These are phyloP conservation scores for Peromyscus polionotus DNA, from an alignment of 2,113 vertebrate genomes.

Conservation along the genomic window DNA sequence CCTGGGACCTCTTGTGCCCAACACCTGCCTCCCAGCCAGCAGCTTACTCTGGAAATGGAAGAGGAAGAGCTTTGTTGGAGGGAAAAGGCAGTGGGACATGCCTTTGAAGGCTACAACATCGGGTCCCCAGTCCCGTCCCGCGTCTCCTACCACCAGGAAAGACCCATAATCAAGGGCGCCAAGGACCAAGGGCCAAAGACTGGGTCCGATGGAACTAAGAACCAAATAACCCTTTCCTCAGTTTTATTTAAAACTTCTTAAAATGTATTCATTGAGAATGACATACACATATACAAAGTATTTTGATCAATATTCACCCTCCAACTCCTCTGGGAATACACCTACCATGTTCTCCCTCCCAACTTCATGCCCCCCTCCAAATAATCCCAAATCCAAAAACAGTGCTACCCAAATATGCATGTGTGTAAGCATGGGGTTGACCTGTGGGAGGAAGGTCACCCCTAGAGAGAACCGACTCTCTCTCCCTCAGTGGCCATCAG, in stretches of 20 bases:
- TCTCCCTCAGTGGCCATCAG: not conserved
- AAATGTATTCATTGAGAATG: not conserved
- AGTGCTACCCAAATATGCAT: not conserved
- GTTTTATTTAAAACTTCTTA: not conserved
- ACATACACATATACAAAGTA: no score
- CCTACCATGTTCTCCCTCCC: not conserved
- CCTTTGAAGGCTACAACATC: no score
- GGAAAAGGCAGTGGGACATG: not conserved
- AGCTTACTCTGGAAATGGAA: not conserved
- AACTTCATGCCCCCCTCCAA: not conserved
- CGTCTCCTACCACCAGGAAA: not conserved
- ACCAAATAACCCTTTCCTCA: not conserved
- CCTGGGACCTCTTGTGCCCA: not conserved
- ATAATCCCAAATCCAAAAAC: not conserved
- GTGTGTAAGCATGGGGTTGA: not conserved
- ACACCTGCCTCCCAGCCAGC: not conserved
- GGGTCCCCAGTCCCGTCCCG: not conserved
- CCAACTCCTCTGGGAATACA: not conserved
- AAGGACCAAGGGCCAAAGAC: not conserved
- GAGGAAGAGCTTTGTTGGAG: not conserved
- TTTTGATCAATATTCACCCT: not conserved
- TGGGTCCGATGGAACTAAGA: not conserved
- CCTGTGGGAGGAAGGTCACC: not conserved
- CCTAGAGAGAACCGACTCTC: not conserved
- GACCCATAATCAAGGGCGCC: not conserved